Evolutionary conservation across 2,797 vertebrate species (phyloP).

Genomic region (Mus minutoides): DNA sequence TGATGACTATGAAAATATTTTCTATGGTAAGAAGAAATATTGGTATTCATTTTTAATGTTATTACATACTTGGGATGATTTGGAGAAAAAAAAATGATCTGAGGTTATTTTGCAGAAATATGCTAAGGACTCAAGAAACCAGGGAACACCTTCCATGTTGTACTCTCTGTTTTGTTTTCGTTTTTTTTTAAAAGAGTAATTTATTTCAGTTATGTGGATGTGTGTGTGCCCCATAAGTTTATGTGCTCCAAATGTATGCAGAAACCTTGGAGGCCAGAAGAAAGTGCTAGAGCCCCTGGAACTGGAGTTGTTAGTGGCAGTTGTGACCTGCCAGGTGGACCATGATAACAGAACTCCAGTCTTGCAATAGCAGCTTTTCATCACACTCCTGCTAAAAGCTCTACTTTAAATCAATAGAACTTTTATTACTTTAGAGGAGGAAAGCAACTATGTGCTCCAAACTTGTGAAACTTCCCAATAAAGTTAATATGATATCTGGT

Average conservation of each 20-base stretch:
- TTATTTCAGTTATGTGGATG: background rate
- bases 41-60: slow-evolving; percentile 38
- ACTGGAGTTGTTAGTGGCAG: background rate
- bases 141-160: background rate
- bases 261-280: background rate
- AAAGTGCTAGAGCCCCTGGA: background rate
- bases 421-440: background rate
- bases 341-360: background rate
- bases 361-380: background rate
- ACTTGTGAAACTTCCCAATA: background rate
- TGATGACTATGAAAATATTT: background rate
- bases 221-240: background rate
- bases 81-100: slow-evolving; percentile 9
- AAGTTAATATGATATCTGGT: background rate
- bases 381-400: background rate
- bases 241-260: background rate
- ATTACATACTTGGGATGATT: slow-evolving; percentile 22
- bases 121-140: background rate
- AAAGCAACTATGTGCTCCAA: background rate
- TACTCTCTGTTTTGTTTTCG: background rate
- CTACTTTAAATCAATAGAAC: background rate
- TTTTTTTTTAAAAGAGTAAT: too few relatives aligned
- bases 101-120: background rate
- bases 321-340: background rate
- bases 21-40: background rate